Evolutionary conservation across 2,797 vertebrate genomes (phyloP).

Genomic region (Darevskia mixta): DNA sequence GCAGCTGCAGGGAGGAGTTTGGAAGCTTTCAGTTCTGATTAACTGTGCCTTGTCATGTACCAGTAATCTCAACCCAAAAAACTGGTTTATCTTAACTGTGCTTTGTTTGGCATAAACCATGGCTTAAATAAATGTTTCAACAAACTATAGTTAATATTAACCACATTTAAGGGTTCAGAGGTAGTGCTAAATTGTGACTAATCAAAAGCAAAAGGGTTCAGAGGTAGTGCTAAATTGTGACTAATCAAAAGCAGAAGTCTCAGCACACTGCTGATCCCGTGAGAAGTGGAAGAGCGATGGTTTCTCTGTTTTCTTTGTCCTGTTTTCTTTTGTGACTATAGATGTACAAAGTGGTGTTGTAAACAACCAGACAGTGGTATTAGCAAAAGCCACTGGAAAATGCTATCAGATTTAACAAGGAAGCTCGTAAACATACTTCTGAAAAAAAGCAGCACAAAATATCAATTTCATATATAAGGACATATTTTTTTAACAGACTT

Average conservation of each 20-base stretch:
- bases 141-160: background rate
- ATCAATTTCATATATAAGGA: slow-evolving; percentile 59
- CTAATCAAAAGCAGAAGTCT: background rate
- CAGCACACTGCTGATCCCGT: background rate
- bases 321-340: too few relatives aligned
- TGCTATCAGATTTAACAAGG: background rate
- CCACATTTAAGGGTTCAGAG: background rate
- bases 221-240: background rate
- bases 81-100: background rate
- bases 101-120: background rate
- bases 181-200: background rate
- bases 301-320: background rate
- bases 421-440: slow-evolving; percentile 2
- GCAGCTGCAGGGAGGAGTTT: background rate
- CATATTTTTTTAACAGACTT: slow-evolving; percentile 62
- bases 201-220: background rate
- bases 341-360: too few relatives aligned
- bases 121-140: background rate
- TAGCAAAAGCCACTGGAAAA: background rate
- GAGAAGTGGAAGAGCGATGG: background rate
- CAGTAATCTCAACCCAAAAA: background rate
- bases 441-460: slow-evolving; percentile 8
- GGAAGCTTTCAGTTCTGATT: background rate
- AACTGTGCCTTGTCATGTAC: background rate
- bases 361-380: background rate